Evolutionary conservation across 2,888 invertebrate genomes (phyloP).

Genomic region (Mylabris sibirica): DNA sequence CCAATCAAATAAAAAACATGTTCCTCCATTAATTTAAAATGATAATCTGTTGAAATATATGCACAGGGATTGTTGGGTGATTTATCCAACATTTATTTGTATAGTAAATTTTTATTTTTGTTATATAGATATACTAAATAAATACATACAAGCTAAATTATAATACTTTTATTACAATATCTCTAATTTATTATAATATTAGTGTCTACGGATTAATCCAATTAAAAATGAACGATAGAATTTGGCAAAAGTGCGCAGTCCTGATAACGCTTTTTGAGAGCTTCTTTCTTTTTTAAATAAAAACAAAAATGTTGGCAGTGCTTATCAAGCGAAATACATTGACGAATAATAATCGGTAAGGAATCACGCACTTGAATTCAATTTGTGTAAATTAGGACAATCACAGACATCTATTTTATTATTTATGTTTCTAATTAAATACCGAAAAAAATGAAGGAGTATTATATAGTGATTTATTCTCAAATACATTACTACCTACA

Average conservation of each 20-base stretch:
- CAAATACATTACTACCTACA: constrained; percentile 21
- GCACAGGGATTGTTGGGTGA: background rate
- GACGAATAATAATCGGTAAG: constrained; percentile 38
- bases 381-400: constrained; percentile 45
- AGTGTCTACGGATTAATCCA: constrained; percentile 21
- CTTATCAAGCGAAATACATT: constrained; percentile 43
- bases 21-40: background rate
- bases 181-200: constrained; percentile 3
- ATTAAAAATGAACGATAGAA: constrained; percentile 33
- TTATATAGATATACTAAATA: constrained; percentile 38
- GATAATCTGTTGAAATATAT: constrained; percentile 1
- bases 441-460: constrained; percentile 40
- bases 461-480: constrained; percentile 36
- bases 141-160: constrained; percentile 49
- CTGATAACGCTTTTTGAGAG: constrained; percentile 32
- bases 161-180: constrained; percentile 42
- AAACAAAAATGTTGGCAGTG: constrained; percentile 47
- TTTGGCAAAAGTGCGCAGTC: constrained; percentile 53
- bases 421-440: background rate
- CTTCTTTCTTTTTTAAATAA: background rate
- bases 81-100: constrained; percentile 2
- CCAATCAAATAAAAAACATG: constrained; percentile 46
- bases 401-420: constrained; percentile 54
- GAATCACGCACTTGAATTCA: constrained; percentile 46
- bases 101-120: background rate